Conservation (phyloP, 2,888 invertebrate genomes). For the Achlya flavicornis region DNA sequence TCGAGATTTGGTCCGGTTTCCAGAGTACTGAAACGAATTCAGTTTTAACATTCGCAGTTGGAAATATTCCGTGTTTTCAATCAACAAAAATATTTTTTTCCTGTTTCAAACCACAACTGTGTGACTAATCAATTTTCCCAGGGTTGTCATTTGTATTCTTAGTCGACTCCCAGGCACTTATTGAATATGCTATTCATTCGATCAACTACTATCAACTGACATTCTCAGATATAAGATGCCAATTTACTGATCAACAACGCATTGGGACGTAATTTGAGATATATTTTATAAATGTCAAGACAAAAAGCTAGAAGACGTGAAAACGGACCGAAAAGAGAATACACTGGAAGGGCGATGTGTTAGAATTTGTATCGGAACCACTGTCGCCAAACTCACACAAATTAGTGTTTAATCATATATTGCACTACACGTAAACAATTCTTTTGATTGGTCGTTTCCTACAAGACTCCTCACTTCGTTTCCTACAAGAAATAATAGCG, state of each 20-base stretch:
- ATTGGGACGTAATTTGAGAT: background rate
- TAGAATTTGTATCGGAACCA: no score
- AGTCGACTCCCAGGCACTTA: background rate
- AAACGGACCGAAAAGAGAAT: no score
- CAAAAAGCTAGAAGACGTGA: constrained; percentile 3
- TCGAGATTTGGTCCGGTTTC: constrained; percentile 2
- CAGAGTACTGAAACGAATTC: background rate
- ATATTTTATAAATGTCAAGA: background rate
- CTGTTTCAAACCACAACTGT: background rate
- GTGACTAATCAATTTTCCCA: background rate
- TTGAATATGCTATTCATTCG: constrained; percentile 2
- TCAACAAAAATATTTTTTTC: background rate
- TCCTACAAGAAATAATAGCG: no score
- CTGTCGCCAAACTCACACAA: no score
- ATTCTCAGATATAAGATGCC: background rate
- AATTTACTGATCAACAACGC: background rate
- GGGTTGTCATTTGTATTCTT: background rate
- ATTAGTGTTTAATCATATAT: no score
- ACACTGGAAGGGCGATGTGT: no score
- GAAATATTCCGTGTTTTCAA: constrained; percentile 1
- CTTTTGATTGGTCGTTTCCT: no score
- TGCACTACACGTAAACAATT: no score
- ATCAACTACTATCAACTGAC: background rate
- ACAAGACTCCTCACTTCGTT: no score
- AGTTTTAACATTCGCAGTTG: background rate